Percentiles rank a stretch among this genome's conserved stretches.
Conservation (phyloP, 2,888 invertebrate genomes). For the Ptychoptera contaminata region DNA sequence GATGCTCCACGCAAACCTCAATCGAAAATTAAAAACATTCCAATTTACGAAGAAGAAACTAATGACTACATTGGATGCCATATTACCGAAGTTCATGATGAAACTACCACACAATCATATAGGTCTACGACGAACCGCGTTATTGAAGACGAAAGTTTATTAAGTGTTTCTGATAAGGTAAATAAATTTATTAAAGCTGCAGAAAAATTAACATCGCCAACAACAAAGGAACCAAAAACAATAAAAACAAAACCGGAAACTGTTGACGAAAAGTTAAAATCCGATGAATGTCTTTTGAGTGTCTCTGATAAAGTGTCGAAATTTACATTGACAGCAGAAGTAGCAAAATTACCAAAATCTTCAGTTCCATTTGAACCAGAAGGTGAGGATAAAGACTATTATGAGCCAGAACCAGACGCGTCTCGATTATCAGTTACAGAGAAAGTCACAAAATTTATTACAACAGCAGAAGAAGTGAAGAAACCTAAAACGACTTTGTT, state of each 20-base stretch:
- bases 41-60: constrained; percentile 40
- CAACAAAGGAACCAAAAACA: constrained; percentile 11
- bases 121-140: constrained; percentile 17
- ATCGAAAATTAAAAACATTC: constrained; percentile 33
- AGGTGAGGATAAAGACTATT: constrained; percentile 1
- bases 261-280: constrained; percentile 37
- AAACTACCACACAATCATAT: constrained; percentile 32
- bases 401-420: constrained; percentile 34
- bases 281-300: constrained; percentile 47
- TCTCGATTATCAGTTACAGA: constrained; percentile 46
- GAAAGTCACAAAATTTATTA: constrained; percentile 46
- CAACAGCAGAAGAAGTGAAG: constrained; percentile 41
- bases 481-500: constrained; percentile 19
- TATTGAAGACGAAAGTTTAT: constrained; percentile 41
- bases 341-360: constrained; percentile 27
- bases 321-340: constrained; percentile 40
- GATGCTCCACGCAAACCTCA: constrained; percentile 31
- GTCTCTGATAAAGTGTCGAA: constrained; percentile 55
- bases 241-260: constrained; percentile 15
- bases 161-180: constrained; percentile 49
- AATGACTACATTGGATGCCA: constrained; percentile 30
- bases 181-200: constrained; percentile 46
- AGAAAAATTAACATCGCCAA: constrained; percentile 33
- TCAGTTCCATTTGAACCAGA: constrained; percentile 15
- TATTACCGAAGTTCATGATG: constrained; percentile 39